phyloP scores from a whole-genome alignment of 1,140 invertebrate species.

The Cotesia typhae region DNA sequence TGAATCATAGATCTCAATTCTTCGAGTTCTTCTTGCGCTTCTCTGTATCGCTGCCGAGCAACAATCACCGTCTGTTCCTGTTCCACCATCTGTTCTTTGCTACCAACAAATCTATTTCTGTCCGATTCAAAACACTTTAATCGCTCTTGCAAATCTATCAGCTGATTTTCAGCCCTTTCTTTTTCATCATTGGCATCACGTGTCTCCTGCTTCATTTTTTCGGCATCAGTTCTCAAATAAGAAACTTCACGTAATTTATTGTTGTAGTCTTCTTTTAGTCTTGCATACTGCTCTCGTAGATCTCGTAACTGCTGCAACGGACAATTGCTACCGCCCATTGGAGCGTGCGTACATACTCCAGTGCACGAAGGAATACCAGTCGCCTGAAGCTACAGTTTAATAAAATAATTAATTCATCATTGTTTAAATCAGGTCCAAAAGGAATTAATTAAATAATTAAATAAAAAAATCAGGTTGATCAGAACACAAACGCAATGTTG shows the following conservation, averaged over 20 bases:
- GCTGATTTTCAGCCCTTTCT: slow-evolving; percentile 65
- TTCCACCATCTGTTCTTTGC: slow-evolving; percentile 72
- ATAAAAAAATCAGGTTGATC: too few relatives aligned
- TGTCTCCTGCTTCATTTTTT: slow-evolving; percentile 64
- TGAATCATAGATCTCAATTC: slow-evolving; percentile 74
- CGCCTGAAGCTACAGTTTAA: slow-evolving; percentile 39
- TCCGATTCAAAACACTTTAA: slow-evolving; percentile 54
- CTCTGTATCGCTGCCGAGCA: slow-evolving; percentile 71
- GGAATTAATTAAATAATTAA: too few relatives aligned
- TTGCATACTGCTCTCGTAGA: slow-evolving; percentile 66
- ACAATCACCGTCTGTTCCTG: slow-evolving; percentile 72
- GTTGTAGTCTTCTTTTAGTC: slow-evolving; percentile 69
- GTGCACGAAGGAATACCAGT: slow-evolving; percentile 42
- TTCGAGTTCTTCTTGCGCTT: slow-evolving; percentile 73
- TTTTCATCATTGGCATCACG: slow-evolving; percentile 67
- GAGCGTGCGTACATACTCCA: slow-evolving; percentile 46
- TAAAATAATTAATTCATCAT: not conserved
- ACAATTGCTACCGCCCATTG: slow-evolving; percentile 39
- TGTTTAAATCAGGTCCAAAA: too few relatives aligned
- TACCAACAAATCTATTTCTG: slow-evolving; percentile 55
- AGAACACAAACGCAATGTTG: too few relatives aligned
- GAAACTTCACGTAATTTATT: slow-evolving; percentile 69
- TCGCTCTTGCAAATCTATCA: slow-evolving; percentile 64
- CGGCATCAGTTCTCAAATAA: slow-evolving; percentile 63
- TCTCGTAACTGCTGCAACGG: slow-evolving; percentile 62